Evolutionary conservation across 2,888 invertebrate genomes (phyloP).

Genomic region (Chouioia cunea): DNA sequence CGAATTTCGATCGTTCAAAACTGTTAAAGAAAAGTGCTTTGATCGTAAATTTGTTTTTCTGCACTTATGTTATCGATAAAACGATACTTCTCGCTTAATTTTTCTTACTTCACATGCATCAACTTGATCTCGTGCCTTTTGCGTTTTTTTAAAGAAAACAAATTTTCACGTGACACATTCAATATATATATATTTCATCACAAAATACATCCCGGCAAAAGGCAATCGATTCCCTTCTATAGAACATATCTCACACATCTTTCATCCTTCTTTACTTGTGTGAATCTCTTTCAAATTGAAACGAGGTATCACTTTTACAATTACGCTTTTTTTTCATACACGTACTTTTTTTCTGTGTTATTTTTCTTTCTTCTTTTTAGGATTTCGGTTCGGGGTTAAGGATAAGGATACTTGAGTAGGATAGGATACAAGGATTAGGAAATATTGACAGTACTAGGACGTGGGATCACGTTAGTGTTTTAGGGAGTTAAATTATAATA

Average conservation of each 20-base stretch:
- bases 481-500: slow-evolving; percentile 65
- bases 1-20: slow-evolving; percentile 40
- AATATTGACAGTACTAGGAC: slow-evolving; percentile 26
- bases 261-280: slow-evolving; percentile 34
- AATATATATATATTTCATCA: slow-evolving; percentile 39
- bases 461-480: slow-evolving; percentile 54
- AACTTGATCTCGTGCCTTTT: slow-evolving; percentile 32
- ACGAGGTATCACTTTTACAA: slow-evolving; percentile 41
- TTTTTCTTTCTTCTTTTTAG: slow-evolving; percentile 48
- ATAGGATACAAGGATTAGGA: slow-evolving; percentile 27
- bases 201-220: slow-evolving; percentile 40
- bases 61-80: slow-evolving; percentile 49
- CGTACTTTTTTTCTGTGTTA: slow-evolving; percentile 54
- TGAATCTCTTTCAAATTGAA: slow-evolving; percentile 30
- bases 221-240: slow-evolving; percentile 42
- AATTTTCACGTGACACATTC: slow-evolving; percentile 17
- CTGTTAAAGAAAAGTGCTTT: slow-evolving; percentile 50
- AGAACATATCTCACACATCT: slow-evolving; percentile 42
- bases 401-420: slow-evolving; percentile 19
- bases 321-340: slow-evolving; percentile 53
- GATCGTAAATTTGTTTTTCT: slow-evolving; percentile 53
- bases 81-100: slow-evolving; percentile 49
- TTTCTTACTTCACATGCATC: slow-evolving; percentile 40
- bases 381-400: slow-evolving; percentile 44
- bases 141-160: slow-evolving; percentile 19